Base-by-base conservation (phyloP, 2,888 invertebrate genomes). In the Lasius platythorax region DNA sequence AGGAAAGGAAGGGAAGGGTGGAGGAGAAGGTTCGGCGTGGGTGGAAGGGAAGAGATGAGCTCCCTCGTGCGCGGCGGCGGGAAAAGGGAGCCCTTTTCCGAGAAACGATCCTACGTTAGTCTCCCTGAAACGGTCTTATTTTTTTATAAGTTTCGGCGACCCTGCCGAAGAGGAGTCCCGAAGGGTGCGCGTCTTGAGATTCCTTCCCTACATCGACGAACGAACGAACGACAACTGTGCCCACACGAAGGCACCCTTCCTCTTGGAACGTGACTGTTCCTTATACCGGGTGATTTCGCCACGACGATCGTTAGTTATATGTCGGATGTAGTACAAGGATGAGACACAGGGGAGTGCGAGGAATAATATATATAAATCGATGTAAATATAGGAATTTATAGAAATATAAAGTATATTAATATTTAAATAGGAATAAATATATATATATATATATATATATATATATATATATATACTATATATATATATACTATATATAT, bases 151-250 rank as follows among this genome's bases (percentile, higher is more conserved):
- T 64, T 84, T 89, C 81, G 85, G 61, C 78, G 70, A 79, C 70
- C 78, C 79, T 12, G 83, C 43, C 66, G 64, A 72, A 43, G n/a
- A 53, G 63, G 18, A 83, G 37, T 50, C 76, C 73, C 61, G 84
- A 81, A 74, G 72, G 88, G 90, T 85, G 89, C 86, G 85, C 87
- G 88, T 50, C 87, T 70, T 70, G 58, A 68, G 85, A 86, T 84
- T 85, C 86, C 86, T 82, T 85, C 78, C 70, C 72, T 72, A 72
- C 72, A 72, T 61, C 70, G 61, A 79, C 68, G 79, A 33, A 58
- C 72, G 18, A 72, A 61, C 72, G 28, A 72, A 61, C 40, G 86
- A 84, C 87, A 86, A 68, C 87, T 81, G 87, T 66, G 23, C 63
- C 72, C 75, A 46, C 75, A 76, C 78, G 40, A 67, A 53, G 68